phyloP scores from a whole-genome alignment of 92 coral and sea anemone genomes.

The Palythoa grandiflora region DNA sequence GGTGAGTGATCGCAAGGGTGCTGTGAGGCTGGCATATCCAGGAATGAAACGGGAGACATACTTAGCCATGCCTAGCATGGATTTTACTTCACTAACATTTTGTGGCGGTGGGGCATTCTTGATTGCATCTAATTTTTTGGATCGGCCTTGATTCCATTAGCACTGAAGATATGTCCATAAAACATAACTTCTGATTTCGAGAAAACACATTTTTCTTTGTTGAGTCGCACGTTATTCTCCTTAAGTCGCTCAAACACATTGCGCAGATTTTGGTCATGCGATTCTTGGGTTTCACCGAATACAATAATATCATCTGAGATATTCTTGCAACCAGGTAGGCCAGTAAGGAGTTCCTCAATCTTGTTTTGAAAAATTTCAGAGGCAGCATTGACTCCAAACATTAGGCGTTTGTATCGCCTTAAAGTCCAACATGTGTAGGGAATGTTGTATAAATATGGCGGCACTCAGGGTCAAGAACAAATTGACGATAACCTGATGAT shows the following conservation, averaged over 20 bases:
- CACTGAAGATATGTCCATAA: slow-evolving; percentile 56
- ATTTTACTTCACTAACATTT: slow-evolving; percentile 46
- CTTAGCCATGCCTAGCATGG: slow-evolving; percentile 61
- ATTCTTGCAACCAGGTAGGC: slow-evolving; percentile 78
- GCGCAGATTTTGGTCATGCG: slow-evolving; percentile 68
- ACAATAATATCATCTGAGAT: slow-evolving; percentile 75
- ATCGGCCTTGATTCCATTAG: slow-evolving; percentile 44
- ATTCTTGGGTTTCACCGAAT: slow-evolving; percentile 65
- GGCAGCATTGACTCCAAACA: slow-evolving; percentile 79
- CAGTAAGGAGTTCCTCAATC: slow-evolving; percentile 72
- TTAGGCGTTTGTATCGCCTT: slow-evolving; percentile 69
- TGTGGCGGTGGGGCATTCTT: slow-evolving; percentile 54
- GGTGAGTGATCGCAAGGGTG: slow-evolving; percentile 67
- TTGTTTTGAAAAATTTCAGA: slow-evolving; percentile 80
- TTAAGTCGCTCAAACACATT: slow-evolving; percentile 56
- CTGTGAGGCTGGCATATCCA: slow-evolving; percentile 59
- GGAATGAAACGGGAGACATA: slow-evolving; percentile 64
- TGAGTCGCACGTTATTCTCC: slow-evolving; percentile 66
- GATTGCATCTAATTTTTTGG: slow-evolving; percentile 56
- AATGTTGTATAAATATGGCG: slow-evolving; percentile 72
- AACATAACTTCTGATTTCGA: slow-evolving; percentile 57
- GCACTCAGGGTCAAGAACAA: slow-evolving; percentile 70
- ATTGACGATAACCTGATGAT: slow-evolving; percentile 78
- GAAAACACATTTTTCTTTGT: slow-evolving; percentile 67
- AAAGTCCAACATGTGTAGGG: slow-evolving; percentile 69